phyloP scores from a whole-genome alignment of 2,113 vertebrate species.

The Crotophaga sulcirostris region DNA sequence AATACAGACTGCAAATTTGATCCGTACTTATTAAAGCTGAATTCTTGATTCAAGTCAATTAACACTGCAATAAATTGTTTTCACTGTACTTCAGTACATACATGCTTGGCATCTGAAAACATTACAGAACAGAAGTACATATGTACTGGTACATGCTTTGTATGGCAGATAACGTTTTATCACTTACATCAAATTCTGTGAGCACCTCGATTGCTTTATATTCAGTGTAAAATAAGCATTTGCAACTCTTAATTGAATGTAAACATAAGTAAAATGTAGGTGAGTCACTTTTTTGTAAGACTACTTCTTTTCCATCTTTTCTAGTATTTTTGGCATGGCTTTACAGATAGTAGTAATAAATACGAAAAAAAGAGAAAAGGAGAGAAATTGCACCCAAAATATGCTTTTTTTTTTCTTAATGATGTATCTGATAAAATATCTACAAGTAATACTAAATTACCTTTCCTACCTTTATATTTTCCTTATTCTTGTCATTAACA shows the following conservation, averaged over 20 bases:
- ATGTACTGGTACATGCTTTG: conserved; percentile 53
- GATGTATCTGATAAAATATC: conserved; percentile 71
- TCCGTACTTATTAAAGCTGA: neutral
- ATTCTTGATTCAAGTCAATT: neutral
- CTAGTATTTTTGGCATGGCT: neutral
- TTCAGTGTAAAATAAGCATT: neutral
- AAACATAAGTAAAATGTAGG: neutral
- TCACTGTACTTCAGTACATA: neutral
- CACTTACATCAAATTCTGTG: conserved; percentile 34
- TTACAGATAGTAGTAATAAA: neutral
- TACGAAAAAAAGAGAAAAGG: neutral
- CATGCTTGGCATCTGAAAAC: neutral
- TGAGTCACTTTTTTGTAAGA: neutral
- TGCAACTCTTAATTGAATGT: neutral
- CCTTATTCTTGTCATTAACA: conserved; percentile 50
- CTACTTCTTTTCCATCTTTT: neutral
- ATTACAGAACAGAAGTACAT: neutral
- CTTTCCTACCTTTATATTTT: conserved; percentile 49
- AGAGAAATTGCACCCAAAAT: neutral
- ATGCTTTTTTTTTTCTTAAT: neutral
- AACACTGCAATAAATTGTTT: neutral
- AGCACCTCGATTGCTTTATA: neutral
- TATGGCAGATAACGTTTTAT: conserved; percentile 69
- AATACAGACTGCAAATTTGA: neutral
- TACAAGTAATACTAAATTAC: neutral